These are phyloP conservation scores for Herpetotheres cachinnans DNA, from an alignment of 2,113 vertebrate species.

Conservation along the genomic window DNA sequence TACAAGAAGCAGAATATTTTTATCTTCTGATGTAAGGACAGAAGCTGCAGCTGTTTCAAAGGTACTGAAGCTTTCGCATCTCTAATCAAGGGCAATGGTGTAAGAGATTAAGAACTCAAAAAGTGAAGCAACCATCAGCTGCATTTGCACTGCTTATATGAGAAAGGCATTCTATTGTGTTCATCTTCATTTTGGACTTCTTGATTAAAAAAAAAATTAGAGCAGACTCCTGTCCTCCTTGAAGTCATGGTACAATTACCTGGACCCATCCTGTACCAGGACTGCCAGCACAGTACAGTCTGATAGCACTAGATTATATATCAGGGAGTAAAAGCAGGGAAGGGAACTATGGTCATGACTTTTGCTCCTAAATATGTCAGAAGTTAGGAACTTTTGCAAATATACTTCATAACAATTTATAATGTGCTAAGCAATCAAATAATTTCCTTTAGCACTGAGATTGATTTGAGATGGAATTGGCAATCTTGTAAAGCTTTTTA, in stretches of 20 bases:
- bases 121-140: not conserved
- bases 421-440: not conserved
- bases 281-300: not conserved
- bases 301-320: not conserved
- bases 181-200: not conserved
- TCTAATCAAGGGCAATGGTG: not conserved
- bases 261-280: not conserved
- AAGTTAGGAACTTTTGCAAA: not conserved
- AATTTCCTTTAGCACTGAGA: not conserved
- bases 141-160: not conserved
- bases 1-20: not conserved
- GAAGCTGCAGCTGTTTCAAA: not conserved
- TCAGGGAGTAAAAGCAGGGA: not conserved
- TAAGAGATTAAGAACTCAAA: not conserved
- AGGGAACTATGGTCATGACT: not conserved
- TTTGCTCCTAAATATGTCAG: not conserved
- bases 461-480: not conserved
- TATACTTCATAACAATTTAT: not conserved
- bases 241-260: not conserved
- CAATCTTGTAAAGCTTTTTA: not conserved
- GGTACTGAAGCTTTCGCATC: not conserved
- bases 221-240: not conserved
- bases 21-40: not conserved
- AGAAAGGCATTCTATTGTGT: not conserved
- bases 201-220: not conserved